These are phyloP conservation scores for Epizoanthus stellaris DNA, from an alignment of 92 coral and sea anemone species.

Conservation along the genomic window DNA sequence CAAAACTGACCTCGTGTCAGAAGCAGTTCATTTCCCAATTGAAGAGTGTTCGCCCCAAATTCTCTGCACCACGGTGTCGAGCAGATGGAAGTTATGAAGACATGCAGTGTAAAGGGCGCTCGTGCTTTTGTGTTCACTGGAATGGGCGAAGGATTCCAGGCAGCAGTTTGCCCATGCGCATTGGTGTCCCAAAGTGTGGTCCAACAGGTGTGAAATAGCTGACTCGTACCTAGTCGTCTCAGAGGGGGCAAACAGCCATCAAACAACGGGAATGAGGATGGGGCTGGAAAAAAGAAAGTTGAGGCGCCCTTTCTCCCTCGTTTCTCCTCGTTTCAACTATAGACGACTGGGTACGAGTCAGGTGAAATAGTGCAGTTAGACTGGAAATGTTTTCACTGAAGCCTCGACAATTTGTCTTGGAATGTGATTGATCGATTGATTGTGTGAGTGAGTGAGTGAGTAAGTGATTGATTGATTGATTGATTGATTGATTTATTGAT, in stretches of 20 bases:
- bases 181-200: conserved; percentile 24
- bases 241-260: too few relatives aligned
- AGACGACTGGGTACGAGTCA: background rate
- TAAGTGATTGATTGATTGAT: too few relatives aligned
- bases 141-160: conserved; percentile 73
- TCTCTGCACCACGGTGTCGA: conserved; percentile 73
- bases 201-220: background rate
- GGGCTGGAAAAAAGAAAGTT: too few relatives aligned
- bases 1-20: conserved; percentile 65
- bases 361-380: too few relatives aligned
- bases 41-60: conserved; percentile 34
- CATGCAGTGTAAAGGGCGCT: conserved; percentile 78
- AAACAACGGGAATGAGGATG: too few relatives aligned
- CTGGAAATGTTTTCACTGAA: too few relatives aligned
- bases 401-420: too few relatives aligned
- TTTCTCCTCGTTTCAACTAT: background rate
- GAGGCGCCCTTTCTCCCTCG: too few relatives aligned
- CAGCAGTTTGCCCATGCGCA: conserved; percentile 53
- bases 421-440: too few relatives aligned
- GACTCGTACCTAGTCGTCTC: too few relatives aligned
- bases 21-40: conserved; percentile 58
- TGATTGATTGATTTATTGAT: too few relatives aligned
- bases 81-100: conserved; percentile 78
- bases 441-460: too few relatives aligned
- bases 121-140: conserved; percentile 80